phyloP scores from a whole-genome alignment of 1,140 invertebrate species.

The Trypoxylus dichotomus region DNA sequence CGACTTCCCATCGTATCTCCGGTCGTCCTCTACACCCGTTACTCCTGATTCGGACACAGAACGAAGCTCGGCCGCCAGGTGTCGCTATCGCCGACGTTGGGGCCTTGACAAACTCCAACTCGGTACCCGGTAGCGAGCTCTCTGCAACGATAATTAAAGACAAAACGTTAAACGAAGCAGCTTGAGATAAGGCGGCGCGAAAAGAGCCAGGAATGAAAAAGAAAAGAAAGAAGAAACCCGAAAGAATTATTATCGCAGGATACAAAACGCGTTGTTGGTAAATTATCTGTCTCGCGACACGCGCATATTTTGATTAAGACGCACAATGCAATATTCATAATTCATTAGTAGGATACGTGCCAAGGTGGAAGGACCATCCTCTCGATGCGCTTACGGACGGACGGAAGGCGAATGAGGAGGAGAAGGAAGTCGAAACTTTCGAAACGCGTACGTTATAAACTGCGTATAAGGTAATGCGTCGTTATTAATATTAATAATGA shows the following conservation, averaged over 20 bases:
- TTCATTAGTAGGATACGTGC: neutral
- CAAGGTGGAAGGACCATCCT: too few species aligned
- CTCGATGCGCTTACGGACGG: too few species aligned
- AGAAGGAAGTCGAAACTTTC: too few species aligned
- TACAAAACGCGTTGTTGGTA: neutral
- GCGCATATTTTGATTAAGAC: neutral
- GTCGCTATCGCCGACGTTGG: conserved; percentile 51
- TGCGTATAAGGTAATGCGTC: too few species aligned
- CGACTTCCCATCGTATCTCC: conserved; percentile 55
- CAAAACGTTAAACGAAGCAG: neutral
- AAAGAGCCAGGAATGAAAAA: neutral
- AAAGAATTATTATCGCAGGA: neutral
- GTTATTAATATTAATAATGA: too few species aligned
- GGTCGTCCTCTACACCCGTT: conserved; percentile 40
- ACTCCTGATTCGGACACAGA: conserved; percentile 52
- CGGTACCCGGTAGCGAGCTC: conserved; percentile 1
- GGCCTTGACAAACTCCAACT: conserved; percentile 52
- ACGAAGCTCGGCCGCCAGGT: conserved; percentile 52
- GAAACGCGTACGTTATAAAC: too few species aligned
- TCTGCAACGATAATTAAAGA: conserved; percentile 25
- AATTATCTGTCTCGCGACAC: neutral
- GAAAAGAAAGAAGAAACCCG: neutral
- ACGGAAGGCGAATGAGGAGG: too few species aligned
- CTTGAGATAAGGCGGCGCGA: neutral
- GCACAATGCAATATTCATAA: conserved; percentile 2